Percentiles rank a stretch among this genome's conserved stretches.
phyloP scores from a whole-genome alignment of 2,113 vertebrate species.

The Hippopotamus amphibius region DNA sequence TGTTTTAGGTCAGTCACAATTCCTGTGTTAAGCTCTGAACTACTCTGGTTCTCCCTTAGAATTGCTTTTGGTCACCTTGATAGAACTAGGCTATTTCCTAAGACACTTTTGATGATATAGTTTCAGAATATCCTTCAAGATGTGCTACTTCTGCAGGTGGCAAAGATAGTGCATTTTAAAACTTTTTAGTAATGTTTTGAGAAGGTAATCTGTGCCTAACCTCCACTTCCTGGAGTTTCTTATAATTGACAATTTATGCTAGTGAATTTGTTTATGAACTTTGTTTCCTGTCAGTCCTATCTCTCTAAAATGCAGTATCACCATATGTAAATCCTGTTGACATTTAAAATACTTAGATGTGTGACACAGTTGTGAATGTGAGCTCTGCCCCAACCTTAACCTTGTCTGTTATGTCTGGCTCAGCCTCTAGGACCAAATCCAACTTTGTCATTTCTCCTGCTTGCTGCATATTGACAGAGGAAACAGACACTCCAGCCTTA shows the following conservation, averaged over 20 bases:
- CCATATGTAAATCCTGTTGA: constrained; percentile 75
- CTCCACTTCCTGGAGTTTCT: constrained; percentile 46
- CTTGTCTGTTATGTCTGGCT: constrained; percentile 81
- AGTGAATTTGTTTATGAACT: constrained; percentile 25
- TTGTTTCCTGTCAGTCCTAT: constrained; percentile 57
- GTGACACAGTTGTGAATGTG: constrained; percentile 38
- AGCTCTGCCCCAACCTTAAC: constrained; percentile 68
- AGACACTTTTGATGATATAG: background rate
- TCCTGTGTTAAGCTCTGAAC: background rate
- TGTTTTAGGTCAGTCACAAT: background rate
- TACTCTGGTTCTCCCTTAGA: background rate
- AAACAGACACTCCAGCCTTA: constrained; percentile 78
- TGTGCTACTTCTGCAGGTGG: background rate
- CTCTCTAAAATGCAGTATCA: constrained; percentile 69
- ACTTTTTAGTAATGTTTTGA: constrained; percentile 21
- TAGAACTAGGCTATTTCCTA: constrained; percentile 1
- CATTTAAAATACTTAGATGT: constrained; percentile 47
- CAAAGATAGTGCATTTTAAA: background rate
- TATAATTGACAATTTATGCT: constrained; percentile 1
- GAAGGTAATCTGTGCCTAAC: constrained; percentile 10
- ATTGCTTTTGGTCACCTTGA: constrained; percentile 9
- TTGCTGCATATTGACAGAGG: constrained; percentile 76
- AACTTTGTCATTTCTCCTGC: constrained; percentile 73
- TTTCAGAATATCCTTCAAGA: background rate
- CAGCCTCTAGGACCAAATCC: constrained; percentile 72